phyloP scores from a whole-genome alignment of 30 jellyfish, hydroid and myxozoan genomes.

The Hydractinia symbiolongicarpus region DNA sequence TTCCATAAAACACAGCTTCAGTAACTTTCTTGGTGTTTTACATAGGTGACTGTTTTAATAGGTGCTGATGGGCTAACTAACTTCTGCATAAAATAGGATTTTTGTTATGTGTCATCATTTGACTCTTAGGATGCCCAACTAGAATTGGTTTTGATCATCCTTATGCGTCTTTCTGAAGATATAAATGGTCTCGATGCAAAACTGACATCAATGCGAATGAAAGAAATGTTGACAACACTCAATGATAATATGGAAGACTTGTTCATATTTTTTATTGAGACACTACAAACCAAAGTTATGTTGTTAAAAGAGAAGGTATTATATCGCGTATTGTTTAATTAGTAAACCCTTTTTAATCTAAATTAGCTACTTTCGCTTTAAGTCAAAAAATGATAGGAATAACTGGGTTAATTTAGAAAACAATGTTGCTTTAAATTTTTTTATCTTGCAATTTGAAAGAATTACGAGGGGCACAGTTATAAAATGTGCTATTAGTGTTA shows the following conservation, averaged over 20 bases:
- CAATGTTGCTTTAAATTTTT: too few species aligned
- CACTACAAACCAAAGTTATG: not conserved
- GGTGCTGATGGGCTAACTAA: too few species aligned
- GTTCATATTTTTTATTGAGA: constrained; percentile 38
- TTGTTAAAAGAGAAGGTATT: not conserved
- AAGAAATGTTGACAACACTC: constrained; percentile 67
- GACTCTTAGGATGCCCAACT: constrained; percentile 52
- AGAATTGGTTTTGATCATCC: constrained; percentile 58
- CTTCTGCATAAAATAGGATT: not conserved
- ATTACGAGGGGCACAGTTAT: too few species aligned
- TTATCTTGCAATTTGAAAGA: too few species aligned
- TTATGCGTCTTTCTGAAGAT: constrained; percentile 81
- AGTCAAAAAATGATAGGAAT: too few species aligned
- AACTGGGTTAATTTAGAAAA: too few species aligned
- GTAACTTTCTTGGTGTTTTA: too few species aligned
- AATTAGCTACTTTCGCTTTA: too few species aligned
- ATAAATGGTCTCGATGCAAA: constrained; percentile 59
- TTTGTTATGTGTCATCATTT: not conserved
- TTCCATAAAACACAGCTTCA: too few species aligned
- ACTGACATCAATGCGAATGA: constrained; percentile 55
- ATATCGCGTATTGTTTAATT: not conserved
- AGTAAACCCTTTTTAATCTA: too few species aligned
- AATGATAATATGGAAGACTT: constrained; percentile 53
- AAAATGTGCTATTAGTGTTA: too few species aligned
- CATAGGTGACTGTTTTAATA: too few species aligned